These are phyloP conservation scores for Napeogenes sylphis DNA, from an alignment of 2,888 invertebrate genomes.

Conservation along the genomic window DNA sequence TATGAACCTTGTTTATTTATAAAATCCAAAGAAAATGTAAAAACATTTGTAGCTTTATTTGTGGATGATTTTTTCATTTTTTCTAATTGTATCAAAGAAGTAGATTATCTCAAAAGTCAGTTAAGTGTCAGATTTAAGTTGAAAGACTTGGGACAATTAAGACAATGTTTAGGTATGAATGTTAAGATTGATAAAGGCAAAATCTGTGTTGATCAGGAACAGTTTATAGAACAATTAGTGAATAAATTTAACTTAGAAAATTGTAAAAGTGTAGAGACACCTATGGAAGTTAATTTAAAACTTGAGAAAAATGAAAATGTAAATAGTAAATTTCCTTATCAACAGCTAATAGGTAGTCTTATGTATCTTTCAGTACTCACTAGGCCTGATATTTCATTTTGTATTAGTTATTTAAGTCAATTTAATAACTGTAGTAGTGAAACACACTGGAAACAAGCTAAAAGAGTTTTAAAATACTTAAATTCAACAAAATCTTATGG, in stretches of 20 bases:
- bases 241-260: conserved; percentile 19
- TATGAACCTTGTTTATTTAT: conserved; percentile 24
- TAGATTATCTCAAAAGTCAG: conserved; percentile 12
- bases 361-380: conserved; percentile 20
- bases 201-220: conserved; percentile 21
- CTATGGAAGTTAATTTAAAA: conserved; percentile 16
- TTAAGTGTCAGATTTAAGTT: conserved; percentile 20
- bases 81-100: conserved; percentile 20
- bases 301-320: conserved; percentile 8
- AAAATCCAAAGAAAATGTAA: conserved; percentile 25
- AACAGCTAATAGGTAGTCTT: conserved; percentile 22
- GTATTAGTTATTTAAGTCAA: conserved; percentile 21
- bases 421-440: conserved; percentile 25
- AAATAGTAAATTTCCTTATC: conserved; percentile 14
- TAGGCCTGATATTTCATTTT: not conserved
- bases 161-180: conserved; percentile 27
- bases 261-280: conserved; percentile 14
- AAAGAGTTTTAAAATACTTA: conserved; percentile 23
- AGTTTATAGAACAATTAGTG: conserved; percentile 24
- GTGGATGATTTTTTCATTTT: conserved; percentile 36
- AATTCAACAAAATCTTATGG: conserved; percentile 17
- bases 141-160: conserved; percentile 27
- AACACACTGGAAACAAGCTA: conserved; percentile 23
- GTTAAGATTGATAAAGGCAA: conserved; percentile 13
- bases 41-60: conserved; percentile 30